Evolutionary conservation across 2,797 vertebrate genomes (phyloP).

Genomic region (Ctenosaura bakeri): DNA sequence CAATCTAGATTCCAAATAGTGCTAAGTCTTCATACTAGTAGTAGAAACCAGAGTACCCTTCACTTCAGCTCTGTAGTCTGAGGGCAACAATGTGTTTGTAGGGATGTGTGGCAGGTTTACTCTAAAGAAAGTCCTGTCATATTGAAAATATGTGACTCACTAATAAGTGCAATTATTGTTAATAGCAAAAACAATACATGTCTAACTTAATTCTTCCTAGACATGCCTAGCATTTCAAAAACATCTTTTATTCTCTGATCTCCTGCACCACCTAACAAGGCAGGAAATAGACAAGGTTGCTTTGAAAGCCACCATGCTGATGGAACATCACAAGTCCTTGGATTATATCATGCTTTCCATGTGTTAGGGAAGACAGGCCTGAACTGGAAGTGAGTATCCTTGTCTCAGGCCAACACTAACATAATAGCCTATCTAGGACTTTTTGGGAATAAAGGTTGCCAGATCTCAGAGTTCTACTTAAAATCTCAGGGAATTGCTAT

Average conservation of each 20-base stretch:
- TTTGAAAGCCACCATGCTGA: background rate
- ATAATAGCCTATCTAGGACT: background rate
- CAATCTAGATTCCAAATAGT: background rate
- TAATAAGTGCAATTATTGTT: background rate
- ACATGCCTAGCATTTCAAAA: conserved; percentile 49
- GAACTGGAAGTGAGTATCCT: background rate
- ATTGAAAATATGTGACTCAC: background rate
- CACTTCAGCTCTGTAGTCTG: background rate
- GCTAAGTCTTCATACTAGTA: too few relatives aligned
- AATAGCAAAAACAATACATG: background rate
- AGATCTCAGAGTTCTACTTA: too few relatives aligned
- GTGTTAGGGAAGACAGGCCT: background rate
- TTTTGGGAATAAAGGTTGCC: background rate
- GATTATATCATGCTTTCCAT: background rate
- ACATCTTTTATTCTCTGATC: conserved; percentile 29
- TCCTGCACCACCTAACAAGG: background rate
- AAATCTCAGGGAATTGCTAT: too few relatives aligned
- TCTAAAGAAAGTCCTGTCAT: conserved; percentile 5
- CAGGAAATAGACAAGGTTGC: background rate
- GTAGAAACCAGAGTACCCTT: background rate
- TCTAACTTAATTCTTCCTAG: conserved; percentile 45
- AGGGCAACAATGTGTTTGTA: conserved; percentile 51
- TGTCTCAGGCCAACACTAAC: background rate
- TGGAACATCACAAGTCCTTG: background rate
- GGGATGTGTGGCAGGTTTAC: background rate